phyloP scores from a whole-genome alignment of 2,888 invertebrate species.

The Fabriciana adippe region DNA sequence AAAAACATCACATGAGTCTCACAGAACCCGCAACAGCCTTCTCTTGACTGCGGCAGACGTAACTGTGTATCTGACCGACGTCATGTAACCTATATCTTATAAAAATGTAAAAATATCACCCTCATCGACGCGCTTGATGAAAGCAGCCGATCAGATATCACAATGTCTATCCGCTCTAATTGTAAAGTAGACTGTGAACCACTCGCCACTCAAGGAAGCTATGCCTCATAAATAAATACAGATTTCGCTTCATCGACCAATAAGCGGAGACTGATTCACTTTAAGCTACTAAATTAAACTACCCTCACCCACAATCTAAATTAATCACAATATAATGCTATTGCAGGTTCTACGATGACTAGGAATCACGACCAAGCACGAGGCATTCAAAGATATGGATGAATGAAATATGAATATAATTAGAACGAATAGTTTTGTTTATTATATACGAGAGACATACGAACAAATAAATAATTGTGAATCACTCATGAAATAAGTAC shows the following conservation, averaged over 20 bases:
- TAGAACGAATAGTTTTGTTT: conserved; percentile 16
- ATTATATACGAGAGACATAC: conserved; percentile 18
- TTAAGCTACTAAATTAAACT: conserved; percentile 27
- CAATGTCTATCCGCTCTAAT: neutral
- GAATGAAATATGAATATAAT: conserved; percentile 12
- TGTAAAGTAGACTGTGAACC: conserved; percentile 4
- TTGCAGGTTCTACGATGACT: conserved; percentile 19
- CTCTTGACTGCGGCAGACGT: neutral
- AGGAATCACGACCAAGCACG: neutral
- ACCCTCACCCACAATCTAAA: conserved; percentile 36
- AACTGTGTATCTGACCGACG: conserved; percentile 7
- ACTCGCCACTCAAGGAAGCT: conserved; percentile 18
- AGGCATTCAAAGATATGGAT: neutral
- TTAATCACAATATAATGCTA: conserved; percentile 15
- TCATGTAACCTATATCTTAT: neutral
- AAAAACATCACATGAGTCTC: conserved; percentile 34
- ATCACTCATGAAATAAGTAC: conserved; percentile 16
- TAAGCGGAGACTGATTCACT: conserved; percentile 15
- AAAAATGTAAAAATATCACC: neutral
- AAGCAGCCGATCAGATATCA: neutral
- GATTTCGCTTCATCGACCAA: conserved; percentile 22
- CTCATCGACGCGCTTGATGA: no score
- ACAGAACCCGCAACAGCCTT: conserved; percentile 26
- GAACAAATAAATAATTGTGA: conserved; percentile 25
- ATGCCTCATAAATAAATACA: conserved; percentile 37